Evolutionary conservation across 2,888 invertebrate genomes (phyloP).

Genomic region (Trachelus troglodyta): DNA sequence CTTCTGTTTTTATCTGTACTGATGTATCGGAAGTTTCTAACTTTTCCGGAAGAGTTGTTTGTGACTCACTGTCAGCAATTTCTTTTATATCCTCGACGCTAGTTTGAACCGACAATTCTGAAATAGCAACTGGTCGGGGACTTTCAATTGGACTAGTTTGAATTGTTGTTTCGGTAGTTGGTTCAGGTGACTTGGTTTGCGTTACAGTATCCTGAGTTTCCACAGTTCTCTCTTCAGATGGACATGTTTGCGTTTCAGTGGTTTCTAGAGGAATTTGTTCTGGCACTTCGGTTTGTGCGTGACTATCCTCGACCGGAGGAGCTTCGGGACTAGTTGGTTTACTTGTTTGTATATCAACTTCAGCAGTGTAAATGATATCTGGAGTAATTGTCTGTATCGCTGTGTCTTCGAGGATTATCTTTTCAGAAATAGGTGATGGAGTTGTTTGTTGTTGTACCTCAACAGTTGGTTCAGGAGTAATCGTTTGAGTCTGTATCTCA

Average conservation of each 20-base stretch:
- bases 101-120: conserved; percentile 42
- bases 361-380: conserved; percentile 53
- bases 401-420: conserved; percentile 57
- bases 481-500: conserved; percentile 67
- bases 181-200: conserved; percentile 45
- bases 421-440: conserved; percentile 50
- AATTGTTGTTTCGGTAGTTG: conserved; percentile 28
- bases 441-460: conserved; percentile 58
- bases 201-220: conserved; percentile 45
- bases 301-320: conserved; percentile 64
- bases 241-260: conserved; percentile 53
- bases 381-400: conserved; percentile 66
- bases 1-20: conserved; percentile 45
- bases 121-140: conserved; percentile 25
- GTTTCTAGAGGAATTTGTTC: conserved; percentile 45
- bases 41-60: conserved; percentile 44
- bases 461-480: conserved; percentile 35
- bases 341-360: conserved; percentile 55
- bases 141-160: conserved; percentile 50
- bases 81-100: conserved; percentile 55
- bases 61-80: conserved; percentile 54
- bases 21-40: conserved; percentile 47
- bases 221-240: conserved; percentile 32
- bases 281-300: conserved; percentile 67
- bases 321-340: conserved; percentile 49